These are phyloP conservation scores for Trichonephila inaurata DNA, from an alignment of 1,140 invertebrate genomes.

Conservation along the genomic window DNA sequence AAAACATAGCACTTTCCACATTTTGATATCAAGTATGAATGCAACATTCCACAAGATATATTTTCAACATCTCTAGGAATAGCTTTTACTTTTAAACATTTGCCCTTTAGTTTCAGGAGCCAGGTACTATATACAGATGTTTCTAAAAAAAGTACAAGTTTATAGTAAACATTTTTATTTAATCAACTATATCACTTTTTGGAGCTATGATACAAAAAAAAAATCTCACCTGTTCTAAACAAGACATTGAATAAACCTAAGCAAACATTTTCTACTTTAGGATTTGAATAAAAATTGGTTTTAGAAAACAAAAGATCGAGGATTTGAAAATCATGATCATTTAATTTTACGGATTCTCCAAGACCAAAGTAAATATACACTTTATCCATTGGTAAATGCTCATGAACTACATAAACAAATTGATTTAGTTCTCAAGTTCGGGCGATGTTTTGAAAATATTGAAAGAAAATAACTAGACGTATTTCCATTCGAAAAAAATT, in stretches of 20 bases:
- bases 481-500: no score
- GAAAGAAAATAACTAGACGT: no score
- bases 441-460: no score
- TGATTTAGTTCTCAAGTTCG: no score
- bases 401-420: no score
- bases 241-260: background rate
- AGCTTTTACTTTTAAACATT: background rate
- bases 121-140: no score
- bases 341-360: no score
- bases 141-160: no score
- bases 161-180: background rate
- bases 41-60: background rate
- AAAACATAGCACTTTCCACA: background rate
- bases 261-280: background rate
- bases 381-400: no score
- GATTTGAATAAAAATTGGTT: background rate
- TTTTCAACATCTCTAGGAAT: background rate
- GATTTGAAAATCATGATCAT: no score
- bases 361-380: no score
- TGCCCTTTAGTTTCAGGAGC: no score
- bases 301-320: background rate
- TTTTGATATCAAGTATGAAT: background rate
- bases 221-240: conserved; percentile 11
- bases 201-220: background rate
- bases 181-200: background rate